Percentiles rank a stretch among this genome's conserved stretches.
Evolutionary conservation across 2,888 invertebrate species (phyloP).

Genomic region (Dynastes tityus): DNA sequence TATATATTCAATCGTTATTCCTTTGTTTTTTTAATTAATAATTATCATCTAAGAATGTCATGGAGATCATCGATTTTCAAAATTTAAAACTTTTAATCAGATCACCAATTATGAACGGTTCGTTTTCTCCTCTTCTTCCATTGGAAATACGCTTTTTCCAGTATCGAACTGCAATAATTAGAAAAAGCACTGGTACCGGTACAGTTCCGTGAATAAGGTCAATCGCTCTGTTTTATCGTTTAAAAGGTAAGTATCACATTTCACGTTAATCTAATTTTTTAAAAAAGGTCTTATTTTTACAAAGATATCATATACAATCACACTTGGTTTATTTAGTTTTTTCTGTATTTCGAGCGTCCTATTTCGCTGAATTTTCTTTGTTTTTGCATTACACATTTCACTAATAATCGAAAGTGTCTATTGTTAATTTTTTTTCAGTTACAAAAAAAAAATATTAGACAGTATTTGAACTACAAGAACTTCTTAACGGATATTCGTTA

Average conservation of each 20-base stretch:
- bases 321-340: constrained; percentile 1
- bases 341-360: not conserved
- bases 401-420: too few relatives aligned
- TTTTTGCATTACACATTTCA: not conserved
- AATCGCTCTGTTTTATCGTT: constrained; percentile 16
- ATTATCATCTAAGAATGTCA: constrained; percentile 60
- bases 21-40: not conserved
- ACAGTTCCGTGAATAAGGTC: not conserved
- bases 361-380: not conserved
- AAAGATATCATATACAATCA: constrained; percentile 31
- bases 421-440: too few relatives aligned
- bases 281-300: constrained; percentile 11
- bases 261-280: constrained; percentile 48
- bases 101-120: constrained; percentile 50
- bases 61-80: constrained; percentile 65
- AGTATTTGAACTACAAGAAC: constrained; percentile 42
- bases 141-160: too few relatives aligned
- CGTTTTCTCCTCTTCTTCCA: constrained; percentile 12
- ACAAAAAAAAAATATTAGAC: not conserved
- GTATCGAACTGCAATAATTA: constrained; percentile 1
- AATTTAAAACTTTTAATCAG: constrained; percentile 52
- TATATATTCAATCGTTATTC: constrained; percentile 37
- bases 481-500: constrained; percentile 66
- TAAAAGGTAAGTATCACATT: constrained; percentile 57
- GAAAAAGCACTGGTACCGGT: not conserved